Evolutionary conservation across 2,797 vertebrate genomes (phyloP), one percentile per base, ranked within the genome.

Genomic region (Paramormyrops hopkinsi): DNA sequence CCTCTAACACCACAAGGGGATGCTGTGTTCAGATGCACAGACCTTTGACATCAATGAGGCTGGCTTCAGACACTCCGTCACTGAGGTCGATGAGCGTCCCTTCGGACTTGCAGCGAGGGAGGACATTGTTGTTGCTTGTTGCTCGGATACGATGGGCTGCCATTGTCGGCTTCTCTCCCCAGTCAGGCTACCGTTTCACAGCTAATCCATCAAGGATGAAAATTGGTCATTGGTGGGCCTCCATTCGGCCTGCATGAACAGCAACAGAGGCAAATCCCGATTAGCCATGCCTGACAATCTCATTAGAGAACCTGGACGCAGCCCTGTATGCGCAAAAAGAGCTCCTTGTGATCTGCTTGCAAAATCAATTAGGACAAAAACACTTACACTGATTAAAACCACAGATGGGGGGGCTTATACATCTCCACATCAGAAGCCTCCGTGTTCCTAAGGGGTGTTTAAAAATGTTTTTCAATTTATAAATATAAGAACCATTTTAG

Each of bases 91-190:
- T 97, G 87, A 99, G 96, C 0, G 98, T 97, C 86, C 98, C 98
- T 94, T 99, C 98, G 0, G 99, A 99, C 93, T 95, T 97, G 95
- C 98, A 99, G 79, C 98, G 97, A 0, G 98, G 98, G 76, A 99
- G 97, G 86, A 96, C 92, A 0, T 95, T 96, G 56, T 96, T 96
- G 94, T 96, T 98, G 95, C 96, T 98, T 11, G 96, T 97, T 0
- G 96, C 97, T 89, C 98, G 96, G 93, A 99, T 99, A 90, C 98
- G 96, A 92, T 99, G 97, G 22, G 98, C 98, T 0, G 99, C 98
- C 99, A 99, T 99, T 89, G 85, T 59, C 88, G 8, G 53, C 83
- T 82, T 86, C 62, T 84, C 86, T 53, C 44, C 33, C 56, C 46
- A 69, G 84, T 85, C 83, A 88, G 9, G 46, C 89, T 91, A 92